Percentiles rank a stretch among this genome's conserved stretches.
phyloP scores from a whole-genome alignment of 2,888 invertebrate species.

The Sminthurides aquaticus region DNA sequence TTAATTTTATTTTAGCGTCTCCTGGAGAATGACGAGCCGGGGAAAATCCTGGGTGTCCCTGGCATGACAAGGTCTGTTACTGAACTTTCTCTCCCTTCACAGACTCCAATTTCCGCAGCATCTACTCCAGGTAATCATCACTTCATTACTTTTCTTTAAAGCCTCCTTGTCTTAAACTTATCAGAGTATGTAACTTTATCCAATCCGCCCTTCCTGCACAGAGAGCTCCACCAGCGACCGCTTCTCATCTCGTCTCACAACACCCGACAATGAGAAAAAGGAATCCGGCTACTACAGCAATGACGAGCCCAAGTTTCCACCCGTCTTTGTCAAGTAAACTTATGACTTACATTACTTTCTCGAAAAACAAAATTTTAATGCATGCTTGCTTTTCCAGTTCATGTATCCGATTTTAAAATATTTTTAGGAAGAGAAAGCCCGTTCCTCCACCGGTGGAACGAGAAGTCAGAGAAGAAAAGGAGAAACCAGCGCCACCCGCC shows the following conservation, averaged over 20 bases:
- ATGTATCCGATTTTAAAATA: conserved; percentile 1
- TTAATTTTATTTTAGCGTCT: conserved; percentile 38
- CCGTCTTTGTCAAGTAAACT: conserved; percentile 39
- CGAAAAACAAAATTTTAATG: not conserved
- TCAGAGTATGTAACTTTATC: not conserved
- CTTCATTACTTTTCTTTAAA: conserved; percentile 8
- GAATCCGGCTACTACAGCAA: conserved; percentile 42
- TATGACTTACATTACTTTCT: not conserved
- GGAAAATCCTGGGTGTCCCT: conserved; percentile 34
- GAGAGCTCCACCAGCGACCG: conserved; percentile 43
- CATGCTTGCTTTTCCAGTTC: not conserved
- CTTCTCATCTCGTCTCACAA: conserved; percentile 42
- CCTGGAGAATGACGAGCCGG: conserved; percentile 42
- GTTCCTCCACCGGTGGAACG: conserved; percentile 19
- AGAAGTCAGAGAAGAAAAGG: conserved; percentile 28
- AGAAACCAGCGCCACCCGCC: conserved; percentile 28
- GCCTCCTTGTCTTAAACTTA: not conserved
- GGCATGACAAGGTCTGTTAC: conserved; percentile 42
- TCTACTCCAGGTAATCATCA: conserved; percentile 36
- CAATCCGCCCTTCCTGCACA: conserved; percentile 4
- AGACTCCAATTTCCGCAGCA: conserved; percentile 39
- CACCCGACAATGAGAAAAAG: conserved; percentile 43
- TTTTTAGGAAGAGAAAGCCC: conserved; percentile 34
- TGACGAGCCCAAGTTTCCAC: conserved; percentile 41
- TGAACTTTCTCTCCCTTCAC: conserved; percentile 37